phyloP scores from a whole-genome alignment of 2,797 vertebrate genomes.

The Scolopax rusticola region DNA sequence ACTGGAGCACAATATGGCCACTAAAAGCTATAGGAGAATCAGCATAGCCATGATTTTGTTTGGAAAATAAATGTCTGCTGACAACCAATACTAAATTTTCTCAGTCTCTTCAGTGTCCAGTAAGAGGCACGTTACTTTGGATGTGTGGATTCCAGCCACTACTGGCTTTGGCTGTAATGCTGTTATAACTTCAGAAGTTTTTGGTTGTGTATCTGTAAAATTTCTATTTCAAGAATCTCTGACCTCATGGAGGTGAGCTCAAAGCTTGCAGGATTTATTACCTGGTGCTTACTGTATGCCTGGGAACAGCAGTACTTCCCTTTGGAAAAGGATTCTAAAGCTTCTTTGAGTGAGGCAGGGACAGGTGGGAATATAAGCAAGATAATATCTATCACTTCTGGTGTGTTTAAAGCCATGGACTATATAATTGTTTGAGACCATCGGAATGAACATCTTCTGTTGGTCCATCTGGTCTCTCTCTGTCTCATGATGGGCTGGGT shows the following conservation, averaged over 20 bases:
- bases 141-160: neutral
- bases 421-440: neutral
- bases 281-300: neutral
- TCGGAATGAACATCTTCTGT: slow-evolving; percentile 25
- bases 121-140: neutral
- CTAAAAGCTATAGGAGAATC: neutral
- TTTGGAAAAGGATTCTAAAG: slow-evolving; percentile 9
- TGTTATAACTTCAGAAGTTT: neutral
- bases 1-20: neutral
- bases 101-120: neutral
- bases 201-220: neutral
- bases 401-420: neutral
- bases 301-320: neutral
- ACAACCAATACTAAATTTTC: neutral
- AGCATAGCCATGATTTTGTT: neutral
- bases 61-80: neutral
- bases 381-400: slow-evolving; percentile 18
- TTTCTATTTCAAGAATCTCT: neutral
- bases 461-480: slow-evolving; percentile 40
- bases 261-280: neutral
- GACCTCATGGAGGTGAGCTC: neutral
- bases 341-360: neutral
- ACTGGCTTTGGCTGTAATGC: neutral
- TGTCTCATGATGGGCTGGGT: neutral
- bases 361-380: slow-evolving; percentile 30